Evolutionary conservation across 2,888 invertebrate species (phyloP), one percentile per base, ranked within the genome.

Genomic region (Strigamia crassipes): DNA sequence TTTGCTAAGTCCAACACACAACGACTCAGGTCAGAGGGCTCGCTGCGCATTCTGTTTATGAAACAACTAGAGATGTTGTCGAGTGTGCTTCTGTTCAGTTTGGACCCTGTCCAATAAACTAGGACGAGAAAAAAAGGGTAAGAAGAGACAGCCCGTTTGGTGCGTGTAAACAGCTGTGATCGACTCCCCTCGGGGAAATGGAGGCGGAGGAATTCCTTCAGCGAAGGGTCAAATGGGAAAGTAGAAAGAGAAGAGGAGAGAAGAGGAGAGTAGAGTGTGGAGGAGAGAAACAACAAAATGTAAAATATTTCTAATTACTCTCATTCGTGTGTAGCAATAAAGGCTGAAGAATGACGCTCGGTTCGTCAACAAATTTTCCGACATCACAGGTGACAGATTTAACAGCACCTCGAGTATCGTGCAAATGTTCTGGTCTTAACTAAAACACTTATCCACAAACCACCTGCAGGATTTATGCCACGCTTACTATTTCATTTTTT

Each of bases 11-110:
- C 73, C 73, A 73, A 73, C 73, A 27, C 73, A 73, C 73, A 73
- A 73, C 73, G 73, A 73, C 73, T 73, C 73, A 73, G 73, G 73
- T 73, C 73, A 73, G 73, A 73, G 73, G 73, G 73, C 73, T 73
- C 73, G 73, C 13, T 73, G 73, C 73, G 73, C 73, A 31, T 73
- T 73, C 73, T 73, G 73, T 73, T 73, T 73, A 73, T 73, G 73
- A 73, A 73, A 73, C 73, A 73, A 73, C 73, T 73, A 73, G 73
- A 73, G 73, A 73, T 73, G 73, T 73, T 73, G 73, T 73, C 73
- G 73, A 73, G 73, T 73, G 73, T 73, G 73, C 27, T 31, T 73
- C 73, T 13, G 73, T 73, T 73, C 73, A 73, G 73, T 31, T 73
- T 73, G 73, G 73, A 73, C 31, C 31, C 73, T 73, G 73, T 73